Percentiles rank a stretch among this genome's conserved stretches.
These are phyloP conservation scores for Huso huso DNA, from an alignment of 2,797 vertebrate genomes.

Conservation along the genomic window DNA sequence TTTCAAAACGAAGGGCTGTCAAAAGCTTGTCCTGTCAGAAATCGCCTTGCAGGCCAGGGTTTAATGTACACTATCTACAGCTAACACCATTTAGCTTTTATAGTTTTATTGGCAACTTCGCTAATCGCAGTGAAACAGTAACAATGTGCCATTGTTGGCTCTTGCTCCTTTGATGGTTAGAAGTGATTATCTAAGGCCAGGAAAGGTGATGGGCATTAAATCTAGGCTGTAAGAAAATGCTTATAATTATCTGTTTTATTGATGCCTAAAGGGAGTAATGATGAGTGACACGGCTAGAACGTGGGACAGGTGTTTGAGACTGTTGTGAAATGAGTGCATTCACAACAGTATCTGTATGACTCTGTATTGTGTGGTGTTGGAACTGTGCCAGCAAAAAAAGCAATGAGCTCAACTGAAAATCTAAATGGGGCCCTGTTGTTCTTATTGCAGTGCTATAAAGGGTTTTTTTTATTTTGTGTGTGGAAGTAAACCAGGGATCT, in stretches of 20 bases:
- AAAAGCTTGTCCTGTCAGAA: too few relatives aligned
- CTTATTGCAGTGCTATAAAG: too few relatives aligned
- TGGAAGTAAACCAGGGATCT: too few relatives aligned
- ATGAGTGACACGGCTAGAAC: slow-evolving; percentile 10
- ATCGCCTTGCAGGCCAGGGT: background rate
- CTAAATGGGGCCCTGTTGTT: too few relatives aligned
- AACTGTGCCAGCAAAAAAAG: too few relatives aligned
- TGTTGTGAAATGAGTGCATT: background rate
- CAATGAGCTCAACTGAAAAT: too few relatives aligned
- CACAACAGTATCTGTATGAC: slow-evolving; percentile 11
- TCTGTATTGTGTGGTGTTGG: background rate
- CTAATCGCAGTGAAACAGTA: slow-evolving; percentile 1
- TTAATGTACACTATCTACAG: background rate
- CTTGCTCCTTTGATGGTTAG: background rate
- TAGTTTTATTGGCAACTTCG: background rate
- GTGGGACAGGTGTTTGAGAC: background rate
- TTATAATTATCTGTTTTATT: slow-evolving; percentile 10
- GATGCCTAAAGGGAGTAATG: background rate
- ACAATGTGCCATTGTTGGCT: background rate
- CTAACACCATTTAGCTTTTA: background rate
- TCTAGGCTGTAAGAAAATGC: background rate
- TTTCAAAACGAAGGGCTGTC: too few relatives aligned
- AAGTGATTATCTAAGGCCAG: slow-evolving; percentile 6
- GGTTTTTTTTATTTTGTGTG: too few relatives aligned
- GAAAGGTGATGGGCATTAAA: background rate